Conservation (phyloP, 2,888 invertebrate genomes). For the Ophion ventricosus region DNA sequence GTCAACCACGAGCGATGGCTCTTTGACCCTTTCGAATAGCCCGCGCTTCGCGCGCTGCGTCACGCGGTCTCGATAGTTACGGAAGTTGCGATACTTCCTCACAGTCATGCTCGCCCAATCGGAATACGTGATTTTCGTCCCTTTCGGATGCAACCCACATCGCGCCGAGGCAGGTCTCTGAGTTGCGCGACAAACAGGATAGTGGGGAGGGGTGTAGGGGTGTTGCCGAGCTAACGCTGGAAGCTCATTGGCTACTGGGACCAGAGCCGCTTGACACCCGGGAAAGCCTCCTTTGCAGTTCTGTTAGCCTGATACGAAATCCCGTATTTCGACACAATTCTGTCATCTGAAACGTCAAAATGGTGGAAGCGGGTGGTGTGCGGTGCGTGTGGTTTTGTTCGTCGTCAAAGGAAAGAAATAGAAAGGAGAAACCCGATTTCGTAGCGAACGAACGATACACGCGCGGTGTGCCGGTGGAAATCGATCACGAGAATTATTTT, state of each 20-base stretch:
- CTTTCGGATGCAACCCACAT: conserved; percentile 66
- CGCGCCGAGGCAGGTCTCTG: conserved; percentile 48
- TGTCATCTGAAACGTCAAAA: conserved; percentile 69
- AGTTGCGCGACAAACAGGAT: conserved; percentile 26
- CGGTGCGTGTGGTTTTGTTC: conserved; percentile 39
- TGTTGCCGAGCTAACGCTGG: not conserved
- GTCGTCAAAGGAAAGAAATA: conserved; percentile 29
- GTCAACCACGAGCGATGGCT: not conserved
- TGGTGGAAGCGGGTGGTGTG: conserved; percentile 64
- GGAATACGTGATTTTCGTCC: conserved; percentile 62
- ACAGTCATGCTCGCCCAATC: conserved; percentile 46
- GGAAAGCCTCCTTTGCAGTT: conserved; percentile 31
- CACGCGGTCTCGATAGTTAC: not conserved
- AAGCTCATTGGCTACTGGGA: not conserved
- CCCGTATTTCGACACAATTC: conserved; percentile 68
- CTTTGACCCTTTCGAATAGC: conserved; percentile 58
- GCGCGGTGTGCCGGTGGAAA: conserved; percentile 9
- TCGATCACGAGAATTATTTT: conserved; percentile 11
- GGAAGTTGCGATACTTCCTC: conserved; percentile 9
- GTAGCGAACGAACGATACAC: conserved; percentile 35
- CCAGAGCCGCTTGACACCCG: not conserved
- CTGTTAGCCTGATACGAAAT: conserved; percentile 63
- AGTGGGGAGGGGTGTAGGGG: conserved; percentile 16
- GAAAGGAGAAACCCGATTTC: conserved; percentile 23
- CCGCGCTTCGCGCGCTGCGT: conserved; percentile 15